Percentiles rank a stretch among this genome's conserved stretches.
These are phyloP conservation scores for Mesocricetus auratus DNA, from an alignment of 2,113 vertebrate species.

Conservation along the genomic window DNA sequence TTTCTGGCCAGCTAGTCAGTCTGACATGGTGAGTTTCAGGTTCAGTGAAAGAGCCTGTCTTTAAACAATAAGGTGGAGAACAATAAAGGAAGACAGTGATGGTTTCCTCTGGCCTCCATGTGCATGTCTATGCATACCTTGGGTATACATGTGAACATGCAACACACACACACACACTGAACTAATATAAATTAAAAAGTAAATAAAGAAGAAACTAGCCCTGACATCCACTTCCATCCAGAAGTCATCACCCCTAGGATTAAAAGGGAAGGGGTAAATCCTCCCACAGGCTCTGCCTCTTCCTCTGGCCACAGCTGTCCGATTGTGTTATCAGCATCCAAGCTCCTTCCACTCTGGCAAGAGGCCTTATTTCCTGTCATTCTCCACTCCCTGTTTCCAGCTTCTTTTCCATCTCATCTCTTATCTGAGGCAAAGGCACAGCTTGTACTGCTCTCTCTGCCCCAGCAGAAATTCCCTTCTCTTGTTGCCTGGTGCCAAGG, in stretches of 20 bases:
- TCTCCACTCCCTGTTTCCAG: neutral
- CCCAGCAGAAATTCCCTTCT: fast-evolving
- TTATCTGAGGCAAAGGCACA: neutral
- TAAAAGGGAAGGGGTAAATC: neutral
- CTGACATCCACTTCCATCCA: neutral
- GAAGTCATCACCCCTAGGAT: neutral
- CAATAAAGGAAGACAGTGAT: neutral
- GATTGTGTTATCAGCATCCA: neutral
- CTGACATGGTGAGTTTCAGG: no score
- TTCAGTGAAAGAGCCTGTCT: neutral
- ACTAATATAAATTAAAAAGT: neutral
- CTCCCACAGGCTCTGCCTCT: neutral
- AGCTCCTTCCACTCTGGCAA: neutral
- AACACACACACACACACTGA: neutral
- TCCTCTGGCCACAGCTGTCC: neutral
- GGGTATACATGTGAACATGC: neutral
- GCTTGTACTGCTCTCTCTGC: neutral
- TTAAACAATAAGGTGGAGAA: neutral
- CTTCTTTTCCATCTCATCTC: neutral
- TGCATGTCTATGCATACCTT: neutral
- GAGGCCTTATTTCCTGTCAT: neutral
- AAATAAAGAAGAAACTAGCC: neutral
- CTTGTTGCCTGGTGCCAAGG: no score
- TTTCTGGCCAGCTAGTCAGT: neutral
- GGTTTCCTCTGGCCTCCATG: neutral